These are phyloP conservation scores for Nothocercus nigrocapillus DNA, from an alignment of 2,113 vertebrate species.

Conservation along the genomic window DNA sequence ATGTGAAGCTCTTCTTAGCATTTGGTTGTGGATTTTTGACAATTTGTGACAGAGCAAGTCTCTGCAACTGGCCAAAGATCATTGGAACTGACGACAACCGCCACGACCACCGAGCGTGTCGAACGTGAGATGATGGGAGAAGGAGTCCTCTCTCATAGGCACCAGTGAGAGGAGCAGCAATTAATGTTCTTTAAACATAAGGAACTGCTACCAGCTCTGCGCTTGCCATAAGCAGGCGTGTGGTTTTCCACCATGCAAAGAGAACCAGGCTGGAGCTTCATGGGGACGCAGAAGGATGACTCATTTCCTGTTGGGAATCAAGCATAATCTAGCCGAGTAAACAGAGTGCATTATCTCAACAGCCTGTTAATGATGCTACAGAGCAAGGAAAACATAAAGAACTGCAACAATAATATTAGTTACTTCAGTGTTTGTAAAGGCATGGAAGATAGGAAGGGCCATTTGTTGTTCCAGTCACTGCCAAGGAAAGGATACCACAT, in stretches of 20 bases:
- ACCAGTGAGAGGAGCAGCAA: background rate
- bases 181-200: background rate
- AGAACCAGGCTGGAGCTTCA: background rate
- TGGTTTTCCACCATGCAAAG: background rate
- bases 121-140: background rate
- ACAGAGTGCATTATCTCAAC: background rate
- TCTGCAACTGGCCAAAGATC: background rate
- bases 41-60: background rate
- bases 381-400: conserved; percentile 1
- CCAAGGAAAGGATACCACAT: background rate
- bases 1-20: background rate
- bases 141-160: background rate
- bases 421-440: conserved; percentile 18
- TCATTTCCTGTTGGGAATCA: background rate
- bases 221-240: background rate
- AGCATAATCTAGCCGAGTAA: background rate
- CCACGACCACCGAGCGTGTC: conserved; percentile 13
- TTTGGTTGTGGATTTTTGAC: background rate
- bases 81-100: background rate
- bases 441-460: background rate
- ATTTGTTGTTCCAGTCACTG: background rate
- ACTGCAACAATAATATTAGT: conserved; percentile 33
- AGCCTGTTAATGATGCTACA: background rate
- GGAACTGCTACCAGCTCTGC: background rate
- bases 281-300: conserved; percentile 10